These are phyloP conservation scores for Epinotia bilunana DNA, from an alignment of 2,888 invertebrate genomes.

Conservation along the genomic window DNA sequence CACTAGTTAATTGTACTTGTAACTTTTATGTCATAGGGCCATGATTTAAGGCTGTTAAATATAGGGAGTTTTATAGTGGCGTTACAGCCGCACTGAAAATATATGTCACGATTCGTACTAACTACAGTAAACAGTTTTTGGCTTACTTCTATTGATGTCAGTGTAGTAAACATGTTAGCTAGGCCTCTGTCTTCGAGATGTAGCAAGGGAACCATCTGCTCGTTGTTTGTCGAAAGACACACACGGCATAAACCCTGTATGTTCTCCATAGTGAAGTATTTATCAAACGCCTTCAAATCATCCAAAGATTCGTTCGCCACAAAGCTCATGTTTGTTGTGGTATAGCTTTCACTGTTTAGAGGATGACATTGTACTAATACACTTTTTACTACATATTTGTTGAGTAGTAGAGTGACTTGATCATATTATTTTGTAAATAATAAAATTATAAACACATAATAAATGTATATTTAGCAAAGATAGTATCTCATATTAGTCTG, in stretches of 20 bases:
- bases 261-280: slow-evolving; percentile 45
- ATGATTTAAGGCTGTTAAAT: too few relatives aligned
- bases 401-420: not conserved
- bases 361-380: not conserved
- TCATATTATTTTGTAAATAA: not conserved
- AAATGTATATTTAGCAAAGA: too few relatives aligned
- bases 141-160: slow-evolving; percentile 70
- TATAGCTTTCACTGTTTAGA: not conserved
- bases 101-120: not conserved
- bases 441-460: too few relatives aligned
- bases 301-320: slow-evolving; percentile 50
- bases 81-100: not conserved
- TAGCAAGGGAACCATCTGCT: slow-evolving; percentile 65
- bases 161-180: slow-evolving; percentile 65
- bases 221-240: slow-evolving; percentile 68
- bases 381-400: not conserved
- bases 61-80: not conserved
- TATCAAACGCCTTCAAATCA: slow-evolving; percentile 31
- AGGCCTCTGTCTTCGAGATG: slow-evolving; percentile 61
- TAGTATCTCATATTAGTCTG: too few relatives aligned
- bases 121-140: slow-evolving; percentile 7
- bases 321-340: slow-evolving; percentile 4
- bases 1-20: too few relatives aligned
- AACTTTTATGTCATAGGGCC: too few relatives aligned
- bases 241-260: slow-evolving; percentile 75